Conservation (phyloP, 2,888 invertebrate species). For the Thelaira solivaga region DNA sequence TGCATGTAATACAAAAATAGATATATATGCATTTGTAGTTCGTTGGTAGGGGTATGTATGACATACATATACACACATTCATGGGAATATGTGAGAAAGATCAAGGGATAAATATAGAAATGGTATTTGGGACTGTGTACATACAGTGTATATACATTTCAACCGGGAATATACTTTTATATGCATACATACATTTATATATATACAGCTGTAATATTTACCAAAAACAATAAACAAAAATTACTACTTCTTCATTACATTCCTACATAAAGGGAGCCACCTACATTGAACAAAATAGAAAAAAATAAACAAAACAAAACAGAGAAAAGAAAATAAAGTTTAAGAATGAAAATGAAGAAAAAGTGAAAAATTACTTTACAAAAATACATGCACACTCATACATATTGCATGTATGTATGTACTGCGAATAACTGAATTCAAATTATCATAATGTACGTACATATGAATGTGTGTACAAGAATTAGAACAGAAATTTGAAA, state of each 20-base stretch:
- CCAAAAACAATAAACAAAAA: background rate
- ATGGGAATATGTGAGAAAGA: background rate
- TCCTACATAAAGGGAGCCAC: background rate
- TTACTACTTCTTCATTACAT: slow-evolving; percentile 14
- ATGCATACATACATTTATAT: background rate
- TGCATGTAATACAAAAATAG: too few species aligned
- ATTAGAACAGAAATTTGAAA: background rate
- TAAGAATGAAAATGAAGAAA: slow-evolving; percentile 33
- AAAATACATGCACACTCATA: background rate
- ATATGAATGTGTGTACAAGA: background rate
- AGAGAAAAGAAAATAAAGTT: slow-evolving; percentile 14
- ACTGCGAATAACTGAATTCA: background rate
- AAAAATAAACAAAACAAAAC: slow-evolving; percentile 17
- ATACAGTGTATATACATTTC: too few species aligned
- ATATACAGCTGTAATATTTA: slow-evolving; percentile 19
- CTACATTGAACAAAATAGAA: slow-evolving; percentile 22
- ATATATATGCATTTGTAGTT: background rate
- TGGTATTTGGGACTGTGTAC: slow-evolving; percentile 39
- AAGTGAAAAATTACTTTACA: slow-evolving; percentile 25
- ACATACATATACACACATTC: background rate
- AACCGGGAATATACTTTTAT: slow-evolving; percentile 26
- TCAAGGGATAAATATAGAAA: slow-evolving; percentile 41
- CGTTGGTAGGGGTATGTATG: slow-evolving; percentile 3
- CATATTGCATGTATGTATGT: background rate
- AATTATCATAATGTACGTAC: too few species aligned